phyloP scores from a whole-genome alignment of 2,888 invertebrate genomes.

The Macrosoma leucophasiata region DNA sequence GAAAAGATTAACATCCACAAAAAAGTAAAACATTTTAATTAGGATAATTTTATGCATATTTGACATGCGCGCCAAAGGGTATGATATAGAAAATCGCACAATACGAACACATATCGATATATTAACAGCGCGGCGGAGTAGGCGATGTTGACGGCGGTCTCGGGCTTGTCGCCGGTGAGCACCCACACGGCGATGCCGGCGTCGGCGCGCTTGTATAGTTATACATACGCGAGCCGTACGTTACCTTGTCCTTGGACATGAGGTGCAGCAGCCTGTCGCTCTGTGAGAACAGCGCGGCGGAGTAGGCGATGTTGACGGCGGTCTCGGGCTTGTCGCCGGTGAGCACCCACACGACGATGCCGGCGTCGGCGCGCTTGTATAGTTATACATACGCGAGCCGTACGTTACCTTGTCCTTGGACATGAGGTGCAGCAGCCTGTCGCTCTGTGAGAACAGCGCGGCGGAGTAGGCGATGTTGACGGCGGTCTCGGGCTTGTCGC shows the following conservation, averaged over 20 bases:
- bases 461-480: slow-evolving; percentile 97
- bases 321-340: slow-evolving; percentile 98
- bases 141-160: slow-evolving; percentile 97
- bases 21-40: too few relatives aligned
- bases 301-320: slow-evolving; percentile 96
- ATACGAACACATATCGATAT: too few relatives aligned
- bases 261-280: slow-evolving; percentile 87
- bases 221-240: neutral
- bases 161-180: slow-evolving; percentile 93
- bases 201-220: slow-evolving; percentile 82
- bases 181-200: slow-evolving; percentile 91
- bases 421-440: slow-evolving; percentile 86
- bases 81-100: too few relatives aligned
- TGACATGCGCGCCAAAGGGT: too few relatives aligned
- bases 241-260: slow-evolving; percentile 83
- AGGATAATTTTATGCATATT: too few relatives aligned
- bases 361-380: slow-evolving; percentile 84
- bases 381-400: too few relatives aligned
- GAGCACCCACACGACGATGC: slow-evolving; percentile 90
- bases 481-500: slow-evolving; percentile 97
- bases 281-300: slow-evolving; percentile 89
- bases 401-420: slow-evolving; percentile 79
- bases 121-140: slow-evolving; percentile 94
- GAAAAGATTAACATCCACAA: too few relatives aligned
- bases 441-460: slow-evolving; percentile 86